Base-by-base conservation (phyloP, 2,113 vertebrate species). In the Callipepla squamata region DNA sequence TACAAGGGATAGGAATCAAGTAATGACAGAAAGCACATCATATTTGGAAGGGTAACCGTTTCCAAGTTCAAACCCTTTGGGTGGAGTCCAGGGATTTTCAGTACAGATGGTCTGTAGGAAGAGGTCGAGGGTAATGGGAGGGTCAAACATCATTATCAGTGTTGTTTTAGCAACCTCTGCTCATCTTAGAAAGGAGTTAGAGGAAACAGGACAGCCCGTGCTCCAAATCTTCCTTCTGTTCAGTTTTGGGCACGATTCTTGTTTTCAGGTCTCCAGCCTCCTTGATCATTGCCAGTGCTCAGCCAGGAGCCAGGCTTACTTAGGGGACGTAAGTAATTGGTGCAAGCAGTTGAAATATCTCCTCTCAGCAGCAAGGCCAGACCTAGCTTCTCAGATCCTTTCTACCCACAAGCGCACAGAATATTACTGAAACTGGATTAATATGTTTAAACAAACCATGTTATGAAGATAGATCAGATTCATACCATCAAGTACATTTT, bases 61-160 rank as follows among this genome's bases (percentile, higher is more conserved):
- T 88, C 80, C 72, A 83, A 90, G 80, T 92, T 88, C 90, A 95
- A 42, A 58, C 22, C 72, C 57, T 67, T 69, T 69, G 59, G 75
- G 90, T 80, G 82, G 85, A 91, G 92, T 42, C 85, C 79, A 67
- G 75, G 79, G 86, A 83, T 94, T 96, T 94, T 91, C 85, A 90
- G 68, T 44, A 69, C 68, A 87, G 92, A 90, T 53, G 67, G 80
- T 80, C 59, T 95, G 45, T 44, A 93, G 68, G 72, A 69, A 95
- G 88, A 80, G 79, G 79, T 38, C 81, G 65, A 91, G 65, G 32
- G 72, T 67, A 95, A 94, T 9, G 34, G 87, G 68, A 85, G 59
- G 36, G 75, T 93, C 95, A 88, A 58, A 62, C 32, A 50, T 94
- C 73, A 59, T 91, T 90, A 93, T 44, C 76, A 57, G 69, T 51